Base-by-base conservation (phyloP, 2,888 invertebrate genomes). In the Eristalis pertinax region DNA sequence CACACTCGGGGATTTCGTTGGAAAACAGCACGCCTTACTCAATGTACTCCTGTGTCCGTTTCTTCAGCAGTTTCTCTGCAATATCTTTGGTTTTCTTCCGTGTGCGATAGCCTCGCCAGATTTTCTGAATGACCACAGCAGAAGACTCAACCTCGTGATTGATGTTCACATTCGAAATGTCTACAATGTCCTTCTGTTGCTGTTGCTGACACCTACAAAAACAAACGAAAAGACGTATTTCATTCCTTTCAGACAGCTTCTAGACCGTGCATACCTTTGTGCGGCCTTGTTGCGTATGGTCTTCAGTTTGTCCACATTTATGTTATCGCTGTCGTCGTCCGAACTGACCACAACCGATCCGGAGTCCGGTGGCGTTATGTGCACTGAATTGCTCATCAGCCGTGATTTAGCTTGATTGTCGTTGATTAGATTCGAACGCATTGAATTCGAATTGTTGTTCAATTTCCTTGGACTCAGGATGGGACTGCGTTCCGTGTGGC, bases 81-180 rank as follows among this genome's bases (percentile, higher is more conserved):
- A 93, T 90, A 93, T 95, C 90, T 65, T 92, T 92, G 24, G 92
- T 92, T 91, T 92, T 92, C 89, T 97, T 96, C 90, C 97, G 94
- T 50, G 96, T 96, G 65, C 95, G 94, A 92, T 97, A 97, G 0
- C 98, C 97, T 29, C 97, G 94, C 98, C 98, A 98, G 93, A 96
- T 95, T 92, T 96, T 96, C 93, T 98, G 98, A 91, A 98, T 97
- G 32, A 95, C 95, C 41, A 96, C 95, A 0, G 97, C 97, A 0
- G 97, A 95, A 0, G 91, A 91, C 89, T 94, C 94, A 0, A 92
- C 92, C 64, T 91, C 90, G 56, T 91, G 89, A 72, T 89, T 90
- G 13, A 79, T 86, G 88, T 86, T 89, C n/a, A 90, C 86, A 88
- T 89, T 88, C 19, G 90, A 86, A 50, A 89, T 88, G 43, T 90